Evolutionary conservation across 2,797 vertebrate genomes (phyloP), one percentile per base, ranked within the genome.

Genomic region (Pangasius sanitwongsei): DNA sequence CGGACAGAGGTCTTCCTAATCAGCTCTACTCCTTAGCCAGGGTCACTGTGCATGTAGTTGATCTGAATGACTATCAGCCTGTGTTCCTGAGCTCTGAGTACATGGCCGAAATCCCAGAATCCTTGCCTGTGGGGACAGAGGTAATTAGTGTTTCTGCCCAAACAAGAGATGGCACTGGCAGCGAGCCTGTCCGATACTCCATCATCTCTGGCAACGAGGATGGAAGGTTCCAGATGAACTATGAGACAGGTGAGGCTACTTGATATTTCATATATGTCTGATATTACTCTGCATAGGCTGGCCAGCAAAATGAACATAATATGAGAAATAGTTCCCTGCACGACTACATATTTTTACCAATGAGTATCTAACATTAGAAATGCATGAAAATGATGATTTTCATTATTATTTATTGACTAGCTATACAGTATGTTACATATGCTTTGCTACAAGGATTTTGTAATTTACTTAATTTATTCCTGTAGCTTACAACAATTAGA

Each of bases 11-110:
- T 41, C 95, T 94, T 61, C 98, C 97, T 0, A 93, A 93, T 2
- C 96, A 98, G 0, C 97, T 98, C n/a, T 96, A 96, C 67, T 96
- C 98, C 0, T 82, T 97, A 0, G 96, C 97, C 93, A 97, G 96
- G 0, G 95, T 99, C 91, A 96, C 97, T 0, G 95, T 99, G 82
- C 96, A 97, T 0, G 96, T 99, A 55, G 97, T 99, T 65, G 97
- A 97, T 88, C 96, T 99, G 18, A 97, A 97, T 1, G 96, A 99
- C 85, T 99, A 99, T 89, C 96, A 98, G 93, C 98, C 98, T 0
- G 94, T 99, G 90, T 99, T 99, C 90, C 95, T 97, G 89, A 96
- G 92, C 92, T 93, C 96, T 0, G 98, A 99, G 91, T 97, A 98
- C 0, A 93, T 93, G 0, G 94, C 96, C 37, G 95, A 94, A 92